Percentiles rank a stretch among this genome's conserved stretches.
Conservation (phyloP, 2,888 invertebrate genomes). For the Kuschelorhynchus macadamiae region DNA sequence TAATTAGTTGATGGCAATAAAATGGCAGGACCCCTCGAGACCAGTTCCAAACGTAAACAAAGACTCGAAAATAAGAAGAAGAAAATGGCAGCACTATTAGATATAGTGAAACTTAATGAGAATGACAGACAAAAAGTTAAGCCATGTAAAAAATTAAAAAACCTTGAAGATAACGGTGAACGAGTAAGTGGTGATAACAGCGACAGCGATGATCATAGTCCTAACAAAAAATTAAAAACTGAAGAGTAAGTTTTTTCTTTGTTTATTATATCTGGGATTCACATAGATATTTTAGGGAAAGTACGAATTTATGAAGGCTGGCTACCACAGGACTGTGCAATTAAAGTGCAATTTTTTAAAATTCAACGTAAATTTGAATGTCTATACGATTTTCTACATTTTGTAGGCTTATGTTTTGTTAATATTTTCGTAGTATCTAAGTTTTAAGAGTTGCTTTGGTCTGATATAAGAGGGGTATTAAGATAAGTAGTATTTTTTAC, state of each 20-base stretch:
- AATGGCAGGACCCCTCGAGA: conserved; percentile 67
- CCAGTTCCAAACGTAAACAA: conserved; percentile 69
- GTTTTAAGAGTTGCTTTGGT: no score
- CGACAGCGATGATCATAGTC: conserved; percentile 25
- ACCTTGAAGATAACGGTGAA: conserved; percentile 54
- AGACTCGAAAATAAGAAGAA: conserved; percentile 76
- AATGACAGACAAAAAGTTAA: conserved; percentile 69
- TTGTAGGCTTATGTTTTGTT: no score
- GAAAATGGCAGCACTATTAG: conserved; percentile 75
- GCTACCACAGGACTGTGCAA: no score
- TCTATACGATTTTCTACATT: no score
- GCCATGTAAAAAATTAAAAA: conserved; percentile 49
- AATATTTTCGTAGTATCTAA: no score
- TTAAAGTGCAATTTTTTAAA: no score
- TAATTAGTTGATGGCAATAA: conserved; percentile 52
- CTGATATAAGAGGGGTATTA: no score
- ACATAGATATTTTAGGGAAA: no score
- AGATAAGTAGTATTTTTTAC: no score
- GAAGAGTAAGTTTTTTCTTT: conserved; percentile 44
- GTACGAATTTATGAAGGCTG: no score
- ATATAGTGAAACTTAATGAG: conserved; percentile 75
- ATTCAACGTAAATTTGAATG: no score
- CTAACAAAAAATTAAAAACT: conserved; percentile 54
- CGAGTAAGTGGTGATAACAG: conserved; percentile 11
- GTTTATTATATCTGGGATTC: no score